Evolutionary conservation across 1,140 invertebrate genomes (phyloP), one percentile per base, ranked within the genome.

Genomic region (Cotesia typhae): DNA sequence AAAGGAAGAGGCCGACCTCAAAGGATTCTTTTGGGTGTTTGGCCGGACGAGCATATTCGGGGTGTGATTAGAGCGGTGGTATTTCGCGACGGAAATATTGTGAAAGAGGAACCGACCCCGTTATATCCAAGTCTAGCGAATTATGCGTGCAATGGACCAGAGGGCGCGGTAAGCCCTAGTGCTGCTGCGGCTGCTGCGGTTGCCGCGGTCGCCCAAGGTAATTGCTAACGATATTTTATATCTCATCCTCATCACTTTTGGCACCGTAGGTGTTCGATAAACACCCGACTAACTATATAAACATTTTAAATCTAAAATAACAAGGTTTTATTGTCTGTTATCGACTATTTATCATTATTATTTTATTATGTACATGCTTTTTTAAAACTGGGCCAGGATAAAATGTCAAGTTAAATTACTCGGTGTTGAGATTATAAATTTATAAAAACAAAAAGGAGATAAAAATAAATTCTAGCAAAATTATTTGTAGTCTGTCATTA

Each of bases 31-130:
- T 87, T 96, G 69, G 95, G 95, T 71, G 92, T 95, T 75, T 96
- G 95, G 95, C 94, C 95, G 3, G 95, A 96, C 85, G 95, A 96
- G 80, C 94, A 96, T 82, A 95, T 96, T 79, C 91, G 94, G 78
- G 94, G 94, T 57, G 95, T 96, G 71, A 96, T 96, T 75, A 90
- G 94, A 77, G 94, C 95, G 28, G 95, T 96, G 47, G 95, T 97
- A 28, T 97, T 96, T 89, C 88, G 95, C 76, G 95, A 97, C 80
- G 90, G 91, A 53, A 88, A 92, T 87, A 89, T 94, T 75, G 91
- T 92, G 76, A 93, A 94, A 83, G 92, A 94, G 78, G 92, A 93
- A 78, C 88, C 90, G 71, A 88, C 91, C 61, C 79, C 85, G 71
- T 86, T 87, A 80, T 87, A 87, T 70, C 86, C 86, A 14, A 81